Evolutionary conservation across 2,113 vertebrate species (phyloP).

Genomic region (Rhegmatorhina hoffmannsi): DNA sequence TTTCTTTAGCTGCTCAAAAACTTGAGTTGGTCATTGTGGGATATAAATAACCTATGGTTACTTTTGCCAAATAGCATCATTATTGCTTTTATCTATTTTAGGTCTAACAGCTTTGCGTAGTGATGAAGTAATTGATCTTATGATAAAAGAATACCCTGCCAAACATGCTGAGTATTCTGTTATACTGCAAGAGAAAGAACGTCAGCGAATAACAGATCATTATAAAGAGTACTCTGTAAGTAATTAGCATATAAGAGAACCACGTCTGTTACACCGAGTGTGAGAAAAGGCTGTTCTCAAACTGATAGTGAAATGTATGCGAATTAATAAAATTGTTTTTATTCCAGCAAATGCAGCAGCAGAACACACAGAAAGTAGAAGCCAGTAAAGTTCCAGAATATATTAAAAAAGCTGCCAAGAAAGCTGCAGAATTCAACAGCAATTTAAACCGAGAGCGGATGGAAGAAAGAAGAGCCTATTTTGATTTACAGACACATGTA

Average conservation of each 20-base stretch:
- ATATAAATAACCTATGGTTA: background rate
- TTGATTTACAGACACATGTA: conserved; percentile 98
- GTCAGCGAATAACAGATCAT: conserved; percentile 91
- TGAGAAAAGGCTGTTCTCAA: background rate
- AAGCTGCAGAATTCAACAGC: conserved; percentile 97
- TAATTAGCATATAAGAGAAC: background rate
- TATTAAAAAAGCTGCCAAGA: conserved; percentile 97
- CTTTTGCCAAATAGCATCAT: background rate
- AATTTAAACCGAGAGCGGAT: conserved; percentile 96
- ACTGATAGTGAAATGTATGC: background rate
- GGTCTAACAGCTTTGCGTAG: conserved; percentile 95
- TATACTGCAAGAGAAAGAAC: conserved; percentile 94
- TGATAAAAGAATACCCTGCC: conserved; percentile 97
- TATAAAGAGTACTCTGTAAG: conserved; percentile 97
- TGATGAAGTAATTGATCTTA: conserved; percentile 98
- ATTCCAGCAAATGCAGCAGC: conserved; percentile 95
- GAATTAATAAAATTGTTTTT: conserved; percentile 1
- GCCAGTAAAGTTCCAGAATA: conserved; percentile 98
- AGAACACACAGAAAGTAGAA: conserved; percentile 96
- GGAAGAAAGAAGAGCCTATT: conserved; percentile 97
- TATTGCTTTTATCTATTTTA: conserved; percentile 61
- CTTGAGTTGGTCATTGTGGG: background rate
- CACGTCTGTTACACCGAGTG: background rate
- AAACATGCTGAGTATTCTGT: conserved; percentile 97
- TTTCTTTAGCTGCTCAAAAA: background rate